A percentile compares a stretch with the other conserved stretches of the same genome.
These are phyloP conservation scores for Nerophis ophidion DNA, from an alignment of 2,113 vertebrate genomes.

Conservation along the genomic window DNA sequence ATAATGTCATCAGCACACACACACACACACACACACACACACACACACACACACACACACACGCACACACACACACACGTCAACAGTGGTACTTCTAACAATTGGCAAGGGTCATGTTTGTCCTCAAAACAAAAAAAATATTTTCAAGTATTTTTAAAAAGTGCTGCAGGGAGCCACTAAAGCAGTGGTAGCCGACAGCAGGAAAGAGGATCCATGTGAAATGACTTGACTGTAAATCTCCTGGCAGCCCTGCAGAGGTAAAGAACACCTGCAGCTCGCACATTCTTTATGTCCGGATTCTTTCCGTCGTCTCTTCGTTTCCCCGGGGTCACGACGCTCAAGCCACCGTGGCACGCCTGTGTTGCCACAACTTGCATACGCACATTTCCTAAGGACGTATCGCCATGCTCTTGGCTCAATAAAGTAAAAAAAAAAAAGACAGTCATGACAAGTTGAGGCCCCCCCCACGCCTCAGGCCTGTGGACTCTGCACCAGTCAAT, in stretches of 20 bases:
- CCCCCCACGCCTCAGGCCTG: conserved; percentile 18
- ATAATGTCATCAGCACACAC: no score
- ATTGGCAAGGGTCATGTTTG: no score
- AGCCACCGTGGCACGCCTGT: conserved; percentile 18
- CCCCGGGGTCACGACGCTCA: conserved; percentile 18
- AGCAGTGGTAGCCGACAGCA: background rate
- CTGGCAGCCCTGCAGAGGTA: background rate
- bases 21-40: no score
- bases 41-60: no score
- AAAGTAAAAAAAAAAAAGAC: conserved; percentile 26
- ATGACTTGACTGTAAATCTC: background rate
- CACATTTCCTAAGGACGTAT: background rate
- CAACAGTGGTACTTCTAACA: no score
- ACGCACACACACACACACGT: no score
- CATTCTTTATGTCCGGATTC: conserved; percentile 12
- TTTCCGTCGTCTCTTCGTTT: conserved; percentile 30
- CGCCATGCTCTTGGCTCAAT: conserved; percentile 20
- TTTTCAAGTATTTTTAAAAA: no score
- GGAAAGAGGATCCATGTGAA: background rate
- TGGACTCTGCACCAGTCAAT: conserved; percentile 65
- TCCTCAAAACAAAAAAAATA: no score
- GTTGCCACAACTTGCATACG: conserved; percentile 16
- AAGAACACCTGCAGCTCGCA: conserved; percentile 9
- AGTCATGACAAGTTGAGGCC: conserved; percentile 50
- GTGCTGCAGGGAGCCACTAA: no score